These are phyloP conservation scores for Fistularia tabacaria DNA, from an alignment of 2,797 vertebrate genomes.

Conservation along the genomic window DNA sequence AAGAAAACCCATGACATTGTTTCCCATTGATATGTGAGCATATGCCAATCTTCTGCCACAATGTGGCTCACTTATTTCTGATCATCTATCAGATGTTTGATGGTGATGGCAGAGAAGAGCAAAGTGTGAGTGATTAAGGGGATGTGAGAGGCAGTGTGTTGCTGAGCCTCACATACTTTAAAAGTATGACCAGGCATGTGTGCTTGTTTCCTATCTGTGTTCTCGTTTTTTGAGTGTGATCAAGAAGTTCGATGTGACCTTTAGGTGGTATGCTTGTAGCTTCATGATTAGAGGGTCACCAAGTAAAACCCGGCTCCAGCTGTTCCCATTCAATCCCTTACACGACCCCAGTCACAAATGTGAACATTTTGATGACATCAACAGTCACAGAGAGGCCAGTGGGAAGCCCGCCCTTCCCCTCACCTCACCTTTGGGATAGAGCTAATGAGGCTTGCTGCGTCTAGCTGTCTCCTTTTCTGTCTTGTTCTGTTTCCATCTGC, in stretches of 20 bases:
- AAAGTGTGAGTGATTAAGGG: conserved; percentile 31
- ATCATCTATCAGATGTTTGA: conserved; percentile 55
- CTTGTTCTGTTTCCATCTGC: conserved; percentile 45
- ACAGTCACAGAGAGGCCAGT: conserved; percentile 57
- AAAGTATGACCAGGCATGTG: conserved; percentile 22
- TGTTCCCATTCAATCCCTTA: conserved; percentile 50
- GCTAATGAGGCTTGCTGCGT: conserved; percentile 64
- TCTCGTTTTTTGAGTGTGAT: conserved; percentile 44
- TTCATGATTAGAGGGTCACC: conserved; percentile 66
- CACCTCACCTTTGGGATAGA: conserved; percentile 64
- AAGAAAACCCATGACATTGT: conserved; percentile 51
- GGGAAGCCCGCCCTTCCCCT: conserved; percentile 51
- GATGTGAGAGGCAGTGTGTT: conserved; percentile 10
- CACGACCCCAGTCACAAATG: conserved; percentile 42
- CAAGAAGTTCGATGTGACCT: conserved; percentile 48
- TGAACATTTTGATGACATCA: conserved; percentile 69
- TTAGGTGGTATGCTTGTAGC: conserved; percentile 50
- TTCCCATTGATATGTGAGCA: conserved; percentile 59
- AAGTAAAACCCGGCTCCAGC: conserved; percentile 54
- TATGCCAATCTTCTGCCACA: conserved; percentile 49
- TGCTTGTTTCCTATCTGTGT: conserved; percentile 26
- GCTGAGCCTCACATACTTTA: conserved; percentile 16
- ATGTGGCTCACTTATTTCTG: conserved; percentile 27
- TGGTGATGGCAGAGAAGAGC: conserved; percentile 40
- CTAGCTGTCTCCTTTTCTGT: conserved; percentile 25